Evolutionary conservation across 2,888 invertebrate genomes (phyloP), one percentile per base, ranked within the genome.

Genomic region (Pyralis farinalis): DNA sequence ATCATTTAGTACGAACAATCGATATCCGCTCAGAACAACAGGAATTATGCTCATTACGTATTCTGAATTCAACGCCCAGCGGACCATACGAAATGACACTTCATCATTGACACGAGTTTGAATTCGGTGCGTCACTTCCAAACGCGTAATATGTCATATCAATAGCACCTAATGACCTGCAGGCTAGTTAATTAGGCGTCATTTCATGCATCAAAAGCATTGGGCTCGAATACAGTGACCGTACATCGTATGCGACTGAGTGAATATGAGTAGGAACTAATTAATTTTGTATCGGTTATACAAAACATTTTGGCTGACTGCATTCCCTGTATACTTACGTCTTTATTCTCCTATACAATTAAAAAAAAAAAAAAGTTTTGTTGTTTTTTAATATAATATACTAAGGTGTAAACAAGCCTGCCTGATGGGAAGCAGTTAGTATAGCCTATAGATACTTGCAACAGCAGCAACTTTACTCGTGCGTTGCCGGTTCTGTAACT

Each of bases 161-260:
- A 67, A 72, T 70, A 59, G 58, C 57, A 55, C 55, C 62, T 73
- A 71, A 74, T 73, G 69, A 74, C 58, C 55, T 57, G 16, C 16
- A 16, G 16, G 16, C 58, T 59, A 56, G 65, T 58, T 76, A 76
- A 75, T 75, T 74, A 73, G 68, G 65, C 54, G 59, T 63, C 63
- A 63, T 66, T 67, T 66, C 58, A 69, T 55, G 64, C 62, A 59
- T 71, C 69, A 58, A 62, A 60, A 51, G 61, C 53, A 46, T 46
- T 37, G 51, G 47, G 3, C 37, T 49, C 48, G 46, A 59, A 63
- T 56, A 29, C 36, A 6, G 7, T 20, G 36, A 7, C 10, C 29
- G 29, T 16, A 36, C 29, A 36, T 28, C 20, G 36, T 10, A 20
- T 20, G 12, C 20, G 7, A 12, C 7, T 20, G 28, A 4, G 16